phyloP scores from a whole-genome alignment of 1,140 invertebrate species.

The Aradophagus sp. region DNA sequence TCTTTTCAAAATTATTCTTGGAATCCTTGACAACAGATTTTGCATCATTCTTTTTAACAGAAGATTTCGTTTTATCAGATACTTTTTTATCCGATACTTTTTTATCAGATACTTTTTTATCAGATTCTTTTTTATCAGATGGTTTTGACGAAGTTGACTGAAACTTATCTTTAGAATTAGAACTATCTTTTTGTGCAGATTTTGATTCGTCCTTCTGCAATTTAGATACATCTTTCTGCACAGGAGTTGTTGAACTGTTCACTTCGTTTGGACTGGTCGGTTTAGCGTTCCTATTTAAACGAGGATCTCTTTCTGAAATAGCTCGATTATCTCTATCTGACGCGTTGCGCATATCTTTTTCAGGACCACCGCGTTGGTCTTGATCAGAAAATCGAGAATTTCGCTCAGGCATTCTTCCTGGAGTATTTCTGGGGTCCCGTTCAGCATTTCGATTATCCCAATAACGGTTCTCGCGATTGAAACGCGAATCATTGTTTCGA shows the following conservation, averaged over 20 bases:
- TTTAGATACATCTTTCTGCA: not conserved
- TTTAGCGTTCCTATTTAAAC: slow-evolving; percentile 40
- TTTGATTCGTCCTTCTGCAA: not conserved
- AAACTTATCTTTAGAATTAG: not conserved
- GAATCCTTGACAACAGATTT: not conserved
- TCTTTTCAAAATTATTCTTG: slow-evolving; percentile 5
- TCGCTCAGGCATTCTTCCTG: slow-evolving; percentile 19
- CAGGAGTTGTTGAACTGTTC: no score
- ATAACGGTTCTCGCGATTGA: slow-evolving; percentile 55
- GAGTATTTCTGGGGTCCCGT: slow-evolving; percentile 14
- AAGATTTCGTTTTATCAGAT: not conserved
- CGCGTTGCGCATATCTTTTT: slow-evolving; percentile 19
- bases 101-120: slow-evolving; percentile 7
- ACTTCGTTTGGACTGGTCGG: slow-evolving; percentile 10
- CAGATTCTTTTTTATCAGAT: slow-evolving; percentile 2
- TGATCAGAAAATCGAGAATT: slow-evolving; percentile 23
- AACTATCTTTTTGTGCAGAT: not conserved
- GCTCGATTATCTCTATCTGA: slow-evolving; percentile 35
- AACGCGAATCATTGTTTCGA: slow-evolving; percentile 30
- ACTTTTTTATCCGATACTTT: slow-evolving; percentile 6
- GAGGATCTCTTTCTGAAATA: slow-evolving; percentile 50
- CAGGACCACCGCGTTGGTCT: slow-evolving; percentile 12
- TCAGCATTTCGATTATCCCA: slow-evolving; percentile 41
- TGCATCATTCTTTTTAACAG: slow-evolving; percentile 1
- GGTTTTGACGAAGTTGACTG: not conserved